Percentiles rank a stretch among this genome's conserved stretches.
Conservation (phyloP, 2,888 invertebrate species). For the Trichopria drosophilae region DNA sequence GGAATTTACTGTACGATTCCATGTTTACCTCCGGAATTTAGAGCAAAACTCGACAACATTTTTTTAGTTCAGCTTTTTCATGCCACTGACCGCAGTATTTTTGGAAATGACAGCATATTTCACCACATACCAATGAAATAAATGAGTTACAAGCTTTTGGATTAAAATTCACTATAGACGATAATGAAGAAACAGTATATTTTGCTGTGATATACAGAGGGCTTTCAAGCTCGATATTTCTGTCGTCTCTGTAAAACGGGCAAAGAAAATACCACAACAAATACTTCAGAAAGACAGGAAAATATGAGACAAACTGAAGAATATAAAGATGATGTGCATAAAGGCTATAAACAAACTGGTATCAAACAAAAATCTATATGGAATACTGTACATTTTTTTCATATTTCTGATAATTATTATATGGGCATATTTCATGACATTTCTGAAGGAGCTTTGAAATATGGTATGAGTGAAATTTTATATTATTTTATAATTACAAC, state of each 20-base stretch:
- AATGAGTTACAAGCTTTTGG: neutral
- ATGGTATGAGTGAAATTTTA: neutral
- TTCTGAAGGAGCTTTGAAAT: conserved; percentile 1
- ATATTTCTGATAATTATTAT: conserved; percentile 13
- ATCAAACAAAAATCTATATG: conserved; percentile 19
- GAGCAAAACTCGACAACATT: neutral
- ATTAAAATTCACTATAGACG: neutral
- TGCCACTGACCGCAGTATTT: neutral
- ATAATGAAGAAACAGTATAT: neutral
- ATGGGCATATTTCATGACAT: conserved; percentile 21
- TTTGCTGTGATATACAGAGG: neutral
- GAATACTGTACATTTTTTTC: conserved; percentile 15
- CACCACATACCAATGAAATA: neutral
- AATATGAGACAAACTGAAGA: neutral
- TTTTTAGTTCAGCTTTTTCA: neutral
- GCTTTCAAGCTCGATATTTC: neutral
- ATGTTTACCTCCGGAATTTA: too few species aligned
- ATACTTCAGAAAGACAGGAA: neutral
- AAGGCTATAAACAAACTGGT: conserved; percentile 6
- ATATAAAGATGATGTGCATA: conserved; percentile 15
- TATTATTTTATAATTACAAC: too few species aligned
- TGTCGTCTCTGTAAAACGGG: conserved; percentile 4
- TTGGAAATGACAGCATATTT: neutral
- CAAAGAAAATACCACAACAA: neutral
- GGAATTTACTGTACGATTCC: too few species aligned